A percentile compares a stretch with the other conserved stretches of the same genome.
These are phyloP conservation scores for Sylvia atricapilla DNA, from an alignment of 2,113 vertebrate genomes.

Conservation along the genomic window DNA sequence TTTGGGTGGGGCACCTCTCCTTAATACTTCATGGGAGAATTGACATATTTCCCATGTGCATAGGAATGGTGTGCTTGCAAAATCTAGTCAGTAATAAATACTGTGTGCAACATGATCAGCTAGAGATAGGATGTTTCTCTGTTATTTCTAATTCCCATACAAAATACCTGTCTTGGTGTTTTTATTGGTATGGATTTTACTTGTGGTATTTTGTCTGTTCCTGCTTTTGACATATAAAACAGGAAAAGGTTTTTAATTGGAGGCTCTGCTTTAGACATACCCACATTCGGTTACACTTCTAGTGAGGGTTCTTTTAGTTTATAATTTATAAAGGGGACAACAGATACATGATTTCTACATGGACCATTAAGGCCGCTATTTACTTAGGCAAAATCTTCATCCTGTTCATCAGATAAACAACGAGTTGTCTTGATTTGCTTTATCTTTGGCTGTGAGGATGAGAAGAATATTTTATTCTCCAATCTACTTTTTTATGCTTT, in stretches of 20 bases:
- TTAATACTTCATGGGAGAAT: background rate
- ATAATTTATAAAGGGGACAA: background rate
- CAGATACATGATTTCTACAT: background rate
- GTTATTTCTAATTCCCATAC: background rate
- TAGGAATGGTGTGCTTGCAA: background rate
- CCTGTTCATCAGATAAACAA: background rate
- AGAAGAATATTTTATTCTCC: background rate
- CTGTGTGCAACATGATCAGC: background rate
- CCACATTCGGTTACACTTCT: background rate
- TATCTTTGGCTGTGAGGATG: background rate
- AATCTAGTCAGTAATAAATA: background rate
- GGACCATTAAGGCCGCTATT: background rate
- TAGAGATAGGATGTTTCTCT: background rate
- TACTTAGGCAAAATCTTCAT: background rate
- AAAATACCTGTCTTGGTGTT: background rate
- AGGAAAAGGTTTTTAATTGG: constrained; percentile 21
- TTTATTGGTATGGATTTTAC: background rate
- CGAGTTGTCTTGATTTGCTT: background rate
- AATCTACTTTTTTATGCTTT: background rate
- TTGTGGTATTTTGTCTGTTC: background rate
- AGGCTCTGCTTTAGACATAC: background rate
- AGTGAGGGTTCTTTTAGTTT: background rate
- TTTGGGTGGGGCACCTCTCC: background rate
- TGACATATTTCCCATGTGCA: background rate
- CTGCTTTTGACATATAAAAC: background rate